phyloP scores from a whole-genome alignment of 2,113 vertebrate genomes.

The Parotia lawesii region DNA sequence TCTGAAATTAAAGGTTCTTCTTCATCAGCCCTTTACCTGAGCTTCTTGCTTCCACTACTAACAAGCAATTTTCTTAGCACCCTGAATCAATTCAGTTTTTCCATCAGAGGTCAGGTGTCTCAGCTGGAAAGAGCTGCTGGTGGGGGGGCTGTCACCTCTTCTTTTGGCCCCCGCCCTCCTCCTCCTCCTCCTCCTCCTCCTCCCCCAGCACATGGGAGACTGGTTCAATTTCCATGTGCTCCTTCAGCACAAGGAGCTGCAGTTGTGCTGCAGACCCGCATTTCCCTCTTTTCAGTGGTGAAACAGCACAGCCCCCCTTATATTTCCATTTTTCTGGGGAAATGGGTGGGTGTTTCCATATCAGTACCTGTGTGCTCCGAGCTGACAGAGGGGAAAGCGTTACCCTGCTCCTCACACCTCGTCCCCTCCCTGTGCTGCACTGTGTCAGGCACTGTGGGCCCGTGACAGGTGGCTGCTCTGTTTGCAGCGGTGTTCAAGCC shows the following conservation, averaged over 20 bases:
- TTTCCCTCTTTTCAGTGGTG: not conserved
- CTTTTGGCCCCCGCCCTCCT: not conserved
- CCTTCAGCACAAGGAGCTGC: not conserved
- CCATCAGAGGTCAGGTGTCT: not conserved
- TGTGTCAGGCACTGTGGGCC: fast-evolving
- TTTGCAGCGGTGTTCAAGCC: not conserved
- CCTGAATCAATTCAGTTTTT: not conserved
- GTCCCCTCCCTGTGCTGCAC: fast-evolving
- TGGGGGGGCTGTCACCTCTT: not conserved
- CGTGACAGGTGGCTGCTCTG: not conserved
- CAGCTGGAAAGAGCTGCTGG: not conserved
- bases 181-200: not conserved
- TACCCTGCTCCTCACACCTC: not conserved
- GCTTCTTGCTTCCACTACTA: not conserved
- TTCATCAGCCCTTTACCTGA: not conserved
- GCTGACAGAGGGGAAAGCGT: not conserved
- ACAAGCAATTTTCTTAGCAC: not conserved
- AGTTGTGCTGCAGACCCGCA: not conserved
- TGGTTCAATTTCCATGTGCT: not conserved
- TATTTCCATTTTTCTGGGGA: not conserved
- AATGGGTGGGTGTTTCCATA: fast-evolving
- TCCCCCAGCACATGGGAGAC: fast-evolving
- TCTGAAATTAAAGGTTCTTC: not conserved
- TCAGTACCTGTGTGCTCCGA: not conserved
- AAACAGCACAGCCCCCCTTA: not conserved